Evolutionary conservation across 1,140 invertebrate genomes (phyloP).

Genomic region (Drosophila albomicans): DNA sequence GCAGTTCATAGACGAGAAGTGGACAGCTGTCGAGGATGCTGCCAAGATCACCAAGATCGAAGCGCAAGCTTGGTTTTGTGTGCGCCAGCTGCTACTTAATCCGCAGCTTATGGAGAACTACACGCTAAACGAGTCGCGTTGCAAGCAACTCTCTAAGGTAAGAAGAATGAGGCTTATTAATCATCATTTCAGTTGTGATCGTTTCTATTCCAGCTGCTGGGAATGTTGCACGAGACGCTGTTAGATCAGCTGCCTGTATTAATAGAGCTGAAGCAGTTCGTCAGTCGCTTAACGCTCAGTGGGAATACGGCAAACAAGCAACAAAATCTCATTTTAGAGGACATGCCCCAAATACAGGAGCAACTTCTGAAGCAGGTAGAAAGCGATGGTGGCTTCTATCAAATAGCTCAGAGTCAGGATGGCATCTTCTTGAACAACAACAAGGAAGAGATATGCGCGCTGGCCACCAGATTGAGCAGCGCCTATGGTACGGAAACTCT

Average conservation of each 20-base stretch:
- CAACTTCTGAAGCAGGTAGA: constrained; percentile 84
- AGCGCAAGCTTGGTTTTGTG: constrained; percentile 90
- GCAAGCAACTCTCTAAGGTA: constrained; percentile 86
- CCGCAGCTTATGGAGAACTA: constrained; percentile 88
- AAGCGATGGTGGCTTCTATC: constrained; percentile 86
- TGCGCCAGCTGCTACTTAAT: constrained; percentile 89
- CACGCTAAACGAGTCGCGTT: constrained; percentile 89
- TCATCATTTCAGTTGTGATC: too few relatives aligned
- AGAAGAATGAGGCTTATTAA: not conserved
- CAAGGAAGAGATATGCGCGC: constrained; percentile 85
- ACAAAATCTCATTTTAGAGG: constrained; percentile 86
- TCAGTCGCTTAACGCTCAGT: constrained; percentile 85
- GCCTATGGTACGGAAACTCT: constrained; percentile 86
- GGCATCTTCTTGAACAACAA: constrained; percentile 86
- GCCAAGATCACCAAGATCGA: constrained; percentile 88
- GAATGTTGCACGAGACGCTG: constrained; percentile 87
- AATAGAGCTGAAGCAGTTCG: constrained; percentile 89
- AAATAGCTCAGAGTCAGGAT: constrained; percentile 87
- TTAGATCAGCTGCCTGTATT: constrained; percentile 92
- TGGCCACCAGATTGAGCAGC: constrained; percentile 85
- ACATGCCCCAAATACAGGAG: constrained; percentile 85
- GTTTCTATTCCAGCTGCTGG: constrained; percentile 72
- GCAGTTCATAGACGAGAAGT: constrained; percentile 87
- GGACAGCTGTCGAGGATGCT: constrained; percentile 87
- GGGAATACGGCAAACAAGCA: constrained; percentile 56